Conservation (phyloP, 1,140 invertebrate species). For the Brachionus calyciflorus region DNA sequence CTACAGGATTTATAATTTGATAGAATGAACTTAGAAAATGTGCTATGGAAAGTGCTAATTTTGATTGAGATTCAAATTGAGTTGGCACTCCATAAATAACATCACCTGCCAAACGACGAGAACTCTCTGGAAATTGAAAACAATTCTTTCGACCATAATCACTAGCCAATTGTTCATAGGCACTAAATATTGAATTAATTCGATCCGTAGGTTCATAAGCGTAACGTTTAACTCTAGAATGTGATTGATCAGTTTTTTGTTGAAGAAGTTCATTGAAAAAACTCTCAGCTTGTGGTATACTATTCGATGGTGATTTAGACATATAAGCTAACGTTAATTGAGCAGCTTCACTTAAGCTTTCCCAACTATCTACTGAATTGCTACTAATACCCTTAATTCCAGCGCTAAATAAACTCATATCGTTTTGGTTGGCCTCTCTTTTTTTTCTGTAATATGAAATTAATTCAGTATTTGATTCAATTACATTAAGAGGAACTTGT, state of each 20-base stretch:
- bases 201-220: constrained; percentile 20
- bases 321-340: constrained; percentile 26
- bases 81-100: constrained; percentile 77
- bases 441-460: constrained; percentile 41
- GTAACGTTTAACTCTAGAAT: constrained; percentile 29
- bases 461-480: constrained; percentile 42
- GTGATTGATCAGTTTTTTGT: neutral
- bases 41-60: constrained; percentile 85
- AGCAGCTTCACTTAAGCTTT: constrained; percentile 29
- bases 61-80: constrained; percentile 88
- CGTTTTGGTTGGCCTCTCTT: constrained; percentile 4
- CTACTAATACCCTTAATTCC: constrained; percentile 1
- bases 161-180: constrained; percentile 25
- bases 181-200: constrained; percentile 2
- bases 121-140: constrained; percentile 33
- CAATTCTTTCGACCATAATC: constrained; percentile 40
- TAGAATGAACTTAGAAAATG: constrained; percentile 91
- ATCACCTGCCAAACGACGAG: constrained; percentile 56
- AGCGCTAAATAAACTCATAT: constrained; percentile 13
- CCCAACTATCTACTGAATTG: constrained; percentile 45
- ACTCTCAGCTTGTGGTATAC: constrained; percentile 15
- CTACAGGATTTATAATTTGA: constrained; percentile 85
- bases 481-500: constrained; percentile 42
- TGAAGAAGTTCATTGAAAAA: constrained; percentile 15
- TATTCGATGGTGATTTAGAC: neutral